Percentiles rank a stretch among this genome's conserved stretches.
Evolutionary conservation across 2,888 invertebrate species (phyloP).

Genomic region (Philonicus albiceps): DNA sequence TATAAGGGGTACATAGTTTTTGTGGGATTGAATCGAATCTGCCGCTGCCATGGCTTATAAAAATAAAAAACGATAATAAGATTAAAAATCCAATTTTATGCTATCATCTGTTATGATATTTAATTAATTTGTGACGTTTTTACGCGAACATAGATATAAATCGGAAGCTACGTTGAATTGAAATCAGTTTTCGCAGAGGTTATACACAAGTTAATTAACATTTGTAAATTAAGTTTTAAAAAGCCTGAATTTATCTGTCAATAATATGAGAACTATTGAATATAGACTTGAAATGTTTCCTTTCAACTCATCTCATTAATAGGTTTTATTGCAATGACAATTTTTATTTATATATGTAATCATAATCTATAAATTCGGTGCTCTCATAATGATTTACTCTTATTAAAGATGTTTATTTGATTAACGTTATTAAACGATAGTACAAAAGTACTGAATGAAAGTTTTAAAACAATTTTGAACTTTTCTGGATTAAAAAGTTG

Average conservation of each 20-base stretch:
- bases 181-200: background rate
- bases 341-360: no score
- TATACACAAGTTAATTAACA: background rate
- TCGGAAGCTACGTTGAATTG: background rate
- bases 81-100: background rate
- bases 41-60: background rate
- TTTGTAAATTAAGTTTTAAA: background rate
- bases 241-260: background rate
- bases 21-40: background rate
- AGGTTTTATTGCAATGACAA: background rate
- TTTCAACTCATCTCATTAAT: background rate
- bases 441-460: no score
- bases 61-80: background rate
- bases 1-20: no score
- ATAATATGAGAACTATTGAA: background rate
- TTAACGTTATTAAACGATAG: no score
- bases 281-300: background rate
- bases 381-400: no score
- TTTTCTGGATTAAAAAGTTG: no score
- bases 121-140: no score
- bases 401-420: no score
- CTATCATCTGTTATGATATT: background rate
- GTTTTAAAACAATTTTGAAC: no score
- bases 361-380: no score
- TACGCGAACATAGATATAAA: no score